Evolutionary conservation across 2,797 vertebrate species (phyloP), one percentile per base, ranked within the genome.

Genomic region (Toxotes lorentzi): DNA sequence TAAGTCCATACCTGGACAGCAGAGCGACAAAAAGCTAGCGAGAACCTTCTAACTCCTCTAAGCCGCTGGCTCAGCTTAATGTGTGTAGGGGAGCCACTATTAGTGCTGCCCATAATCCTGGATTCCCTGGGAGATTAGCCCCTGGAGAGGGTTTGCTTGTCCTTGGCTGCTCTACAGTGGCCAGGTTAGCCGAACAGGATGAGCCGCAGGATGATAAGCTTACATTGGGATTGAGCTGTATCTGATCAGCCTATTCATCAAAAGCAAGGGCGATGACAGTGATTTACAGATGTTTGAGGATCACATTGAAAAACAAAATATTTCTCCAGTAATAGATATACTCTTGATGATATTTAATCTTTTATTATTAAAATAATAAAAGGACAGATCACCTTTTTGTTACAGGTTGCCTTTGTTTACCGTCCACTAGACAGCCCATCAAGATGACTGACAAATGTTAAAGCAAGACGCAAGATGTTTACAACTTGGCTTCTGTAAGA

Each of bases 181-280:
- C 89, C 86, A 86, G 88, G 88, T 90, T 89, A 82, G 74, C 43
- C 54, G 75, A 89, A 89, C 83, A 73, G 88, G 83, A 90, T 86
- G 86, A 93, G 83, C 43, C 51, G 47, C 13, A 54, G 60, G 73
- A 85, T 86, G 79, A 91, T 65, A 47, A 77, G 85, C 54, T 86
- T 84, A 88, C 76, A 50, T 24, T 2, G 45, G 51, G 70, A 83
- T 51, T 58, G 70, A 82, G 63, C 73, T 21, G 40, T 67, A 47
- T 35, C 59, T 65, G 59, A 78, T 73, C 81, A 80, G 67, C 56
- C 77, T 54, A 17, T 72, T 84, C 53, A 75, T 89, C 78, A 84
- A 83, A 82, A 66, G 54, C 9, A 54, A 21, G 10, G 32, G 47
- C 3, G 54, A 78, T 51, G 53, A 58, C 8, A 35, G 58, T 35